These are phyloP conservation scores for Amblyteles armatorius DNA, from an alignment of 2,888 invertebrate species.

Conservation along the genomic window DNA sequence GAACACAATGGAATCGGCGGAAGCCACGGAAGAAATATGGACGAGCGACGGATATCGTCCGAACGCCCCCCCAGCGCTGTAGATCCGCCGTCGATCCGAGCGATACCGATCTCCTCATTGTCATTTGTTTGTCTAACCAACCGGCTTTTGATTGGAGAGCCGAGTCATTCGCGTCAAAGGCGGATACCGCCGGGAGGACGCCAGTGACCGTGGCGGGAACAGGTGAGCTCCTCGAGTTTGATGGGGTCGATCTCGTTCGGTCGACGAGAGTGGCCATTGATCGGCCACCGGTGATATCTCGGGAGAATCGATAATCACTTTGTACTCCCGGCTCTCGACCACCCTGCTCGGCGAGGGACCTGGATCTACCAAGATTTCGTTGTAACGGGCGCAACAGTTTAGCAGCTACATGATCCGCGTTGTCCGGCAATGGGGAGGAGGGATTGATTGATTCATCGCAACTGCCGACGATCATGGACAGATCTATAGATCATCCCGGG, in stretches of 20 bases:
- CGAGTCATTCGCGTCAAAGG: conserved; percentile 83
- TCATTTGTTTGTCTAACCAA: conserved; percentile 84
- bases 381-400: conserved; percentile 8
- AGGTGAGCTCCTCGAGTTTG: conserved; percentile 19
- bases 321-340: conserved; percentile 56
- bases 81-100: conserved; percentile 50
- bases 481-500: not conserved
- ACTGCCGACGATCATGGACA: conserved; percentile 9
- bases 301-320: conserved; percentile 47
- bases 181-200: conserved; percentile 56
- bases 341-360: conserved; percentile 57
- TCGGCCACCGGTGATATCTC: conserved; percentile 49
- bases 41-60: conserved; percentile 47
- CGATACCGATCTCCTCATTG: conserved; percentile 81
- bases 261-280: not conserved
- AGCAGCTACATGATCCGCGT: conserved; percentile 18
- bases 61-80: conserved; percentile 22
- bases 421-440: not conserved
- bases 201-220: conserved; percentile 17
- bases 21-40: conserved; percentile 6
- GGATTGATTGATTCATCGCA: conserved; percentile 53
- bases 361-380: conserved; percentile 53
- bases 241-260: not conserved
- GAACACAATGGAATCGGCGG: not conserved
- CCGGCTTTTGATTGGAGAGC: conserved; percentile 75